These are phyloP conservation scores for Drosophila azteca DNA, from an alignment of 1,140 invertebrate species.

Conservation along the genomic window DNA sequence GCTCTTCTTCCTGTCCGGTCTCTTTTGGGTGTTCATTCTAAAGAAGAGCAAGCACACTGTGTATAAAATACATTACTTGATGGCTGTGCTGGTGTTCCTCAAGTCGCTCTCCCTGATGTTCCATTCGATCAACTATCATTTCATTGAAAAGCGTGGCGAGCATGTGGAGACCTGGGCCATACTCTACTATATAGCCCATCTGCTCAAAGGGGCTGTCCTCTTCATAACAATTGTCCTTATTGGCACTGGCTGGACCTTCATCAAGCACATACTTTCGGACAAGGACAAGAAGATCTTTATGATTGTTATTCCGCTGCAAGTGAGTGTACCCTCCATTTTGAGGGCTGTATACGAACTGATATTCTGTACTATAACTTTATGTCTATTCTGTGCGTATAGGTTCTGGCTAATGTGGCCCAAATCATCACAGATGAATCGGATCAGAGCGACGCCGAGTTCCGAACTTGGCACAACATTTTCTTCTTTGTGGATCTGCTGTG, in stretches of 20 bases:
- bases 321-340: constrained; percentile 76
- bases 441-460: constrained; percentile 94
- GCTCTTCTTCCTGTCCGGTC: constrained; percentile 94
- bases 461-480: constrained; percentile 96
- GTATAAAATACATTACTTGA: constrained; percentile 98
- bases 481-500: constrained; percentile 97
- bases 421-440: constrained; percentile 99
- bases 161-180: constrained; percentile 99
- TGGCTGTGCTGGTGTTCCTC: constrained; percentile 96
- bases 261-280: constrained; percentile 98
- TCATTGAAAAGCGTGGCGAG: constrained; percentile 96
- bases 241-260: constrained; percentile 99
- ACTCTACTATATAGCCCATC: constrained; percentile 97
- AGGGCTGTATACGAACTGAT: too few relatives aligned
- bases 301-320: constrained; percentile 98
- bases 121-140: constrained; percentile 98
- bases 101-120: constrained; percentile 97
- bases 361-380: too few relatives aligned
- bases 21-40: constrained; percentile 96
- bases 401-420: constrained; percentile 97
- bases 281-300: constrained; percentile 99
- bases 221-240: constrained; percentile 98
- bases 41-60: constrained; percentile 93
- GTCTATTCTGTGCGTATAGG: constrained; percentile 84
- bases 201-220: constrained; percentile 96